Percentiles rank a stretch among this genome's conserved stretches.
Evolutionary conservation across 2,888 invertebrate species (phyloP).

Genomic region (Chirona hameri): DNA sequence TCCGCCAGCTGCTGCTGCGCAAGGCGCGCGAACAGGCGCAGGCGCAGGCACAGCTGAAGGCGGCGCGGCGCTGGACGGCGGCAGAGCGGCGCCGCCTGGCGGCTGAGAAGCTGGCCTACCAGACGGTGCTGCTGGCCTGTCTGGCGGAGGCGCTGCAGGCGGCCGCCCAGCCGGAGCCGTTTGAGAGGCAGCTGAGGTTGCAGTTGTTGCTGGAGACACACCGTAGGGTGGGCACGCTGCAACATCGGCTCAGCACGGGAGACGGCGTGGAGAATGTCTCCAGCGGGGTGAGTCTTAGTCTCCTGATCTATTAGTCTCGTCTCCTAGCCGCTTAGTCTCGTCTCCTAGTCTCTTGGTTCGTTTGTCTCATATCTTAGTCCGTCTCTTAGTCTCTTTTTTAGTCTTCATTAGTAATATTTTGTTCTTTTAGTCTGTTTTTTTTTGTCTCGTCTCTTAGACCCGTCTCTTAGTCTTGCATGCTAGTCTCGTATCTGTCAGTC

Average conservation of each 20-base stretch:
- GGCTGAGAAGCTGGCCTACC: slow-evolving; percentile 76
- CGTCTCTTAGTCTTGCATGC: too few relatives aligned
- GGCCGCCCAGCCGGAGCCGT: slow-evolving; percentile 36
- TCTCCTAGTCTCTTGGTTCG: too few relatives aligned
- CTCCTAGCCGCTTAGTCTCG: too few relatives aligned
- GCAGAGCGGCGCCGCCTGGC: slow-evolving; percentile 65
- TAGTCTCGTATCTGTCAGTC: too few relatives aligned
- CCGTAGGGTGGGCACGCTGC: slow-evolving; percentile 47
- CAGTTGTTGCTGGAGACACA: slow-evolving; percentile 39
- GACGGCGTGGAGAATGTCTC: slow-evolving; percentile 59
- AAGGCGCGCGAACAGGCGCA: slow-evolving; percentile 12
- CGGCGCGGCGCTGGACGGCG: slow-evolving; percentile 64
- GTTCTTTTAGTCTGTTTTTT: too few relatives aligned
- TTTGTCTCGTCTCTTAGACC: too few relatives aligned
- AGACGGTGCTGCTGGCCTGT: slow-evolving; percentile 59
- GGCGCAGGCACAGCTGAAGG: slow-evolving; percentile 41
- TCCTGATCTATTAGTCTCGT: too few relatives aligned
- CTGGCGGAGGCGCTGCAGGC: slow-evolving; percentile 51
- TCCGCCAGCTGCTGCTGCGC: neutral
- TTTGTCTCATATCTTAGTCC: too few relatives aligned
- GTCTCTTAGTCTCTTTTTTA: too few relatives aligned
- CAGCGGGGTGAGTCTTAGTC: slow-evolving; percentile 55
- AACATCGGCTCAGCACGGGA: slow-evolving; percentile 39
- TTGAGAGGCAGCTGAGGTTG: slow-evolving; percentile 35
- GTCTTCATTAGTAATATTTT: too few relatives aligned